Conservation (phyloP, 1,140 invertebrate genomes). For the Plodia interpunctella region DNA sequence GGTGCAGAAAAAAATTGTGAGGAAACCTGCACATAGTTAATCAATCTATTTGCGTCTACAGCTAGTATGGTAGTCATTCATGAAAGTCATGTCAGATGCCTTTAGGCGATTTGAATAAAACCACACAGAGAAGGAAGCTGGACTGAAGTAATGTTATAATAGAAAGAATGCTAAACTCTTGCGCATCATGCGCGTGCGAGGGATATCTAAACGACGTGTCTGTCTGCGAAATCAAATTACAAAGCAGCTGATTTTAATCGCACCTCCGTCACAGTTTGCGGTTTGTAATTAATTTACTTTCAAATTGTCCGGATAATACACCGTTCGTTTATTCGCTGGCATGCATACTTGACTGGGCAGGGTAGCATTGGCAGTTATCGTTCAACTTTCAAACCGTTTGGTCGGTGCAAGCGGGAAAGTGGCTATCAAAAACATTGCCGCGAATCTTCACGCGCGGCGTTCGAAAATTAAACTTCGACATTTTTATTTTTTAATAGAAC, state of each 20-base stretch:
- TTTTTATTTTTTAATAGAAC: conserved; percentile 12
- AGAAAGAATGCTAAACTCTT: background rate
- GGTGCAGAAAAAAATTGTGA: too few species aligned
- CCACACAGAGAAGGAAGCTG: background rate
- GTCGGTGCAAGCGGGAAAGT: conserved; percentile 35
- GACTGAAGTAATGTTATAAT: too few species aligned
- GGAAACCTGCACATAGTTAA: too few species aligned
- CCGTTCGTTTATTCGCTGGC: conserved; percentile 30
- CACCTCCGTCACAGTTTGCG: background rate
- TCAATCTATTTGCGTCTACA: too few species aligned
- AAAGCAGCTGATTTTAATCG: conserved; percentile 3
- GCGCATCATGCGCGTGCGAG: background rate
- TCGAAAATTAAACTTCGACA: conserved; percentile 19
- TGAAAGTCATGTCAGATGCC: too few species aligned
- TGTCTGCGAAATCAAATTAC: background rate
- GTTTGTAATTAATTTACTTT: conserved; percentile 35
- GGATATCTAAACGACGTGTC: background rate
- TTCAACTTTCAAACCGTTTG: conserved; percentile 63
- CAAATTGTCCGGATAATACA: conserved; percentile 46
- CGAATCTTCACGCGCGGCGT: conserved; percentile 17
- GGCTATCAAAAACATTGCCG: conserved; percentile 36
- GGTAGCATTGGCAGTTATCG: conserved; percentile 49
- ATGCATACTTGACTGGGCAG: conserved; percentile 32
- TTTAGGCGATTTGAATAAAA: too few species aligned
- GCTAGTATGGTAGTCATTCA: too few species aligned